Conservation (phyloP, 2,888 invertebrate species). For the Philopedon plagiatum region DNA sequence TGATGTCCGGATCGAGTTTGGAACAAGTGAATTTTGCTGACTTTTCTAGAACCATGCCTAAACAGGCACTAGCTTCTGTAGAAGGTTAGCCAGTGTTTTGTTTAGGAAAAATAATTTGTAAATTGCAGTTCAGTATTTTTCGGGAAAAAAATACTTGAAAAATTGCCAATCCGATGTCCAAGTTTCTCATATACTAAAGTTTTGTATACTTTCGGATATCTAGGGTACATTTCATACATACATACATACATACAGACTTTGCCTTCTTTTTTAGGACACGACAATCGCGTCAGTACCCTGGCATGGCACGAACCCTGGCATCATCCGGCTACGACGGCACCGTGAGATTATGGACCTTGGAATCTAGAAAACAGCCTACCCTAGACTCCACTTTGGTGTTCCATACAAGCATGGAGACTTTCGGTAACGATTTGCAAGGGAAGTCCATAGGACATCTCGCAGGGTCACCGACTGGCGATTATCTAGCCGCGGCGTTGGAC, state of each 20-base stretch:
- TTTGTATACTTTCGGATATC: too few species aligned
- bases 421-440: constrained; percentile 70
- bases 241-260: too few species aligned
- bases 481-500: constrained; percentile 73
- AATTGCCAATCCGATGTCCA: too few species aligned
- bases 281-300: constrained; percentile 67
- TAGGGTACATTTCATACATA: too few species aligned
- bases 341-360: constrained; percentile 72
- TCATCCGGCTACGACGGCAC: constrained; percentile 76
- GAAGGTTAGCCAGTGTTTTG: constrained; percentile 64
- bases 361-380: constrained; percentile 60
- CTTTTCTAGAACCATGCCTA: constrained; percentile 68
- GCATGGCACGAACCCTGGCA: constrained; percentile 71
- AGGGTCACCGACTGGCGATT: constrained; percentile 72
- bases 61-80: constrained; percentile 62
- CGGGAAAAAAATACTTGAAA: too few species aligned
- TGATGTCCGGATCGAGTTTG: constrained; percentile 60
- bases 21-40: constrained; percentile 70
- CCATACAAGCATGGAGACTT: constrained; percentile 69
- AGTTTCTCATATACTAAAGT: too few species aligned
- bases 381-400: constrained; percentile 73
- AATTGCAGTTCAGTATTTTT: too few species aligned
- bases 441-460: constrained; percentile 66
- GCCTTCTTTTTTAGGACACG: constrained; percentile 65
- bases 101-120: too few species aligned